Conservation (phyloP, 2,113 vertebrate species). For the Calonectris borealis region DNA sequence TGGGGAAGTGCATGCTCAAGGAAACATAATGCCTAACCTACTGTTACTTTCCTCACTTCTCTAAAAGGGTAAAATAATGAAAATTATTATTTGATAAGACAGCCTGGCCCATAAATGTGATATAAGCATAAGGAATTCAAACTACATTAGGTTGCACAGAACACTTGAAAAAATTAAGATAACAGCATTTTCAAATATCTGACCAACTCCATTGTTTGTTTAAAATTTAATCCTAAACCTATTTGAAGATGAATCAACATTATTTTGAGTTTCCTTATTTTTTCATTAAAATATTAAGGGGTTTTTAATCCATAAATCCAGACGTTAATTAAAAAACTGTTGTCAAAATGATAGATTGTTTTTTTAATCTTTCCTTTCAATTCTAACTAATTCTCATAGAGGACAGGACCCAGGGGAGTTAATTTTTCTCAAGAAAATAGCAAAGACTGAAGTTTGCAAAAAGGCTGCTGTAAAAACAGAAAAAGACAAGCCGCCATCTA, state of each 20-base stretch:
- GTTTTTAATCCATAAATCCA: not conserved
- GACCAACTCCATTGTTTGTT: not conserved
- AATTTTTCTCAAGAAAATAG: not conserved
- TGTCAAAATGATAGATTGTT: not conserved
- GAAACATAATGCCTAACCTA: not conserved
- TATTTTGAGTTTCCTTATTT: not conserved
- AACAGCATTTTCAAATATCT: not conserved
- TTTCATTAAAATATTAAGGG: not conserved
- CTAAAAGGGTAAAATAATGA: not conserved
- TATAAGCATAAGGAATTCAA: not conserved
- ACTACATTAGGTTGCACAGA: not conserved
- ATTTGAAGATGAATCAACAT: not conserved
- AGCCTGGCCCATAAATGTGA: not conserved
- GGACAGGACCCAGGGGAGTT: not conserved
- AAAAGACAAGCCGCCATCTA: not conserved
- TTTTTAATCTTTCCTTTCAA: not conserved
- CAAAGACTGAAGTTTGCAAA: not conserved
- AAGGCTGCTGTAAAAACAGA: not conserved
- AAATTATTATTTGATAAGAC: not conserved
- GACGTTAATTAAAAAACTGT: conserved; percentile 5
- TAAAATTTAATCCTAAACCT: not conserved
- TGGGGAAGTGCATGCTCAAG: not conserved
- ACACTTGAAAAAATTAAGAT: not conserved
- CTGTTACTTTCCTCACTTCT: not conserved
- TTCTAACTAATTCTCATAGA: not conserved